Conservation (phyloP, 1,140 invertebrate genomes). For the Myzus persicae region DNA sequence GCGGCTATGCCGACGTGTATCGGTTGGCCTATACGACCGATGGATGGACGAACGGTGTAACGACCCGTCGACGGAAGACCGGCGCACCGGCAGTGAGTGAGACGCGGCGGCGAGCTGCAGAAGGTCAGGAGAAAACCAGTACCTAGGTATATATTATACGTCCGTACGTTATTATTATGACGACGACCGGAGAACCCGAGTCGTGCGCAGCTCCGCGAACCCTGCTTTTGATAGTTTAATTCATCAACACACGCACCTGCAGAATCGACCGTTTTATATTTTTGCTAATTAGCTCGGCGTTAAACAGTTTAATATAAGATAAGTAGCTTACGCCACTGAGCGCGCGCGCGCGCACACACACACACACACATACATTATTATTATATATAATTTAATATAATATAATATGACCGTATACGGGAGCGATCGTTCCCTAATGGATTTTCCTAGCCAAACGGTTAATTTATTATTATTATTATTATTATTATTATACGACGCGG, state of each 20-base stretch:
- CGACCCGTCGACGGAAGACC: background rate
- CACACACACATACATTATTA: background rate
- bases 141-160: background rate
- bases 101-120: background rate
- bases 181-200: background rate
- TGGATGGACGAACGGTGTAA: background rate
- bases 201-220: background rate
- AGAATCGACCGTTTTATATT: background rate
- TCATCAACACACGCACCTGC: no score
- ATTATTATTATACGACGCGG: background rate
- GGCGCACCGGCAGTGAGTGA: background rate
- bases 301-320: background rate
- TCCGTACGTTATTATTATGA: background rate
- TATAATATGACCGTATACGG: background rate
- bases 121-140: background rate
- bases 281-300: background rate
- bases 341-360: no score
- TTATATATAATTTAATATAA: background rate
- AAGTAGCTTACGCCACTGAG: no score
- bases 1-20: background rate
- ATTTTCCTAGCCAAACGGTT: background rate
- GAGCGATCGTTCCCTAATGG: background rate
- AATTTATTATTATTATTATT: slow-evolving; percentile 32
- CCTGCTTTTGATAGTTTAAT: background rate
- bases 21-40: background rate